These are phyloP conservation scores for Cnemophilus loriae DNA, from an alignment of 2,113 vertebrate genomes.

Conservation along the genomic window DNA sequence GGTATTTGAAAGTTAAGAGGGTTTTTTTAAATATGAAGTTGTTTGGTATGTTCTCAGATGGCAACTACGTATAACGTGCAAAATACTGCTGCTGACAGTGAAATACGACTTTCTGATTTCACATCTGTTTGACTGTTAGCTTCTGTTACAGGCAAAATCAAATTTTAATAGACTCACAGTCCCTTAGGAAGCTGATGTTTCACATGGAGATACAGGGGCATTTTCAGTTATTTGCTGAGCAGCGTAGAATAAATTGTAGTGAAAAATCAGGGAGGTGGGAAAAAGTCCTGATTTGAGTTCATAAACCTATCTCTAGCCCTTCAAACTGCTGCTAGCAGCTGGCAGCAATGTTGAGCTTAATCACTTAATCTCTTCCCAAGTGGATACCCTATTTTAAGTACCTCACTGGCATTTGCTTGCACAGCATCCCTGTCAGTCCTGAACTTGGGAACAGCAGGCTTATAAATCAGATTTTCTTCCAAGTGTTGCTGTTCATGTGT, in stretches of 20 bases:
- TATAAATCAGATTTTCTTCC: not conserved
- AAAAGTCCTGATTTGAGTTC: not conserved
- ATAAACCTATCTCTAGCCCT: not conserved
- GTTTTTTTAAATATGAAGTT: rapidly evolving
- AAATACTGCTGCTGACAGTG: not conserved
- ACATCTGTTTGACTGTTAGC: not conserved
- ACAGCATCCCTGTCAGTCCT: conserved; percentile 8
- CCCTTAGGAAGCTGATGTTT: not conserved
- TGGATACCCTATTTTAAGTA: conserved; percentile 54
- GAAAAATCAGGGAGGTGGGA: not conserved
- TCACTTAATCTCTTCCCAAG: conserved; percentile 57
- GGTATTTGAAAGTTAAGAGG: not conserved
- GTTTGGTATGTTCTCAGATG: not conserved
- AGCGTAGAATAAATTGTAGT: not conserved
- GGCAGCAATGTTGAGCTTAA: not conserved
- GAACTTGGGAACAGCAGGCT: not conserved
- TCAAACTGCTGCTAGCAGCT: conserved; percentile 36
- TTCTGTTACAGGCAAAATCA: not conserved
- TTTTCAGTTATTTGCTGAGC: not conserved
- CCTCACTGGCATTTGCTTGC: conserved; percentile 44
- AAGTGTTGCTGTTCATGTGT: not conserved
- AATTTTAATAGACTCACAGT: not conserved
- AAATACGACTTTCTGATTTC: not conserved
- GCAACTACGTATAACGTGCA: not conserved
- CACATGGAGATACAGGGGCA: not conserved